phyloP scores from a whole-genome alignment of 2,797 vertebrate genomes.

The Etheostoma nigrum region DNA sequence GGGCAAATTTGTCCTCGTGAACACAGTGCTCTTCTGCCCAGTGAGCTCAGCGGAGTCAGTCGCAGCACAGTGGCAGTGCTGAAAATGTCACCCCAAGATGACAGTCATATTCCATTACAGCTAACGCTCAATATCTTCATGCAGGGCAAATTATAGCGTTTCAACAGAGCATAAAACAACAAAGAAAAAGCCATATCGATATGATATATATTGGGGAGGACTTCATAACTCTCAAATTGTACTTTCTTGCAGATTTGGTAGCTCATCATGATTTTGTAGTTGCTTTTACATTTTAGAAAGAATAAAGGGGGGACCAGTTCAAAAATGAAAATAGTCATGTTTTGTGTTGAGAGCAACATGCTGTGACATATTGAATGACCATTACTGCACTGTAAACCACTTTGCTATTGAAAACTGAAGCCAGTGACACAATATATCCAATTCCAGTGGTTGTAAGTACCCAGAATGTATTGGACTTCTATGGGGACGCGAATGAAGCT shows the following conservation, averaged over 20 bases:
- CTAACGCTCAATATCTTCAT: slow-evolving; percentile 82
- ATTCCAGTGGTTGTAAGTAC: slow-evolving; percentile 78
- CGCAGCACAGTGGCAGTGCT: slow-evolving; percentile 81
- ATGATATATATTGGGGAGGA: slow-evolving; percentile 49
- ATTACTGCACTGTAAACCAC: slow-evolving; percentile 79
- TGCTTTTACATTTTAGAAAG: slow-evolving; percentile 29
- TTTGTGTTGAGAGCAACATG: slow-evolving; percentile 72
- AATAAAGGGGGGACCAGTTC: slow-evolving; percentile 14
- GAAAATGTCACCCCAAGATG: slow-evolving; percentile 80
- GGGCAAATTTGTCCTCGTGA: slow-evolving; percentile 81
- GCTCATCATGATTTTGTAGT: slow-evolving; percentile 50
- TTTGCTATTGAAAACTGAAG: slow-evolving; percentile 77
- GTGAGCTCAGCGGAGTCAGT: slow-evolving; percentile 74
- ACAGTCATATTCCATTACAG: slow-evolving; percentile 81
- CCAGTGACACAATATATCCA: slow-evolving; percentile 80
- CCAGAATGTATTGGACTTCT: slow-evolving; percentile 83
- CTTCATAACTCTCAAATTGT: slow-evolving; percentile 44
- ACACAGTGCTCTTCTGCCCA: slow-evolving; percentile 73
- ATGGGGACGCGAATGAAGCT: slow-evolving; percentile 77
- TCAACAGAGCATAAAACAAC: slow-evolving; percentile 72
- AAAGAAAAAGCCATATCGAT: slow-evolving; percentile 72
- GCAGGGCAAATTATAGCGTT: slow-evolving; percentile 82
- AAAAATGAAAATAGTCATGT: slow-evolving; percentile 69
- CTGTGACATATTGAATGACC: slow-evolving; percentile 81
- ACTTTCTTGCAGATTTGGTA: slow-evolving; percentile 54